phyloP scores from a whole-genome alignment of 2,888 invertebrate genomes.

The Maniola hyperantus region DNA sequence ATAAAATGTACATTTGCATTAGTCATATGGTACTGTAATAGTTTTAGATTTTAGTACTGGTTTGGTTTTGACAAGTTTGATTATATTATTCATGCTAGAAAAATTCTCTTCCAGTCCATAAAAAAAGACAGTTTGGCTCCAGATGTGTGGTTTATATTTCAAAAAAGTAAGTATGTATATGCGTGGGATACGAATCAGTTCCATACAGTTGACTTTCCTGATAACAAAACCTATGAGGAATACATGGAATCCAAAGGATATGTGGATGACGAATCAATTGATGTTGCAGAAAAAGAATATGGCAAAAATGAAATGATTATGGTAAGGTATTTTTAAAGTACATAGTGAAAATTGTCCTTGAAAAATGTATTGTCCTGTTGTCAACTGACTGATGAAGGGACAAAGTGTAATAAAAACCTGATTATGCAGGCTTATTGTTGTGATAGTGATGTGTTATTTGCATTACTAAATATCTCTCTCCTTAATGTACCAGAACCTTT shows the following conservation, averaged over 20 bases:
- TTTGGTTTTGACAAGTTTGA: neutral
- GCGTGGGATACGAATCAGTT: slow-evolving; percentile 92
- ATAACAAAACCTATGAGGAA: slow-evolving; percentile 85
- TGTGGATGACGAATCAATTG: slow-evolving; percentile 90
- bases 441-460: neutral
- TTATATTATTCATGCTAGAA: neutral
- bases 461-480: too few relatives aligned
- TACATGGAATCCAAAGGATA: slow-evolving; percentile 95
- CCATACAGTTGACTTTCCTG: slow-evolving; percentile 92
- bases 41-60: too few relatives aligned
- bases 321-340: slow-evolving; percentile 76
- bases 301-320: slow-evolving; percentile 93
- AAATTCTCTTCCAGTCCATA: slow-evolving; percentile 57
- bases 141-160: slow-evolving; percentile 95
- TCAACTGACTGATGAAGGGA: too few relatives aligned
- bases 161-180: slow-evolving; percentile 98
- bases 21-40: too few relatives aligned
- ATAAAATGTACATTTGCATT: too few relatives aligned
- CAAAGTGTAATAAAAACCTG: too few relatives aligned
- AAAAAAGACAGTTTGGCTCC: slow-evolving; percentile 74
- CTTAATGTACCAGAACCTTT: too few relatives aligned
- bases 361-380: neutral
- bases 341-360: neutral
- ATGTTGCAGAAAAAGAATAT: slow-evolving; percentile 89
- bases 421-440: too few relatives aligned